Evolutionary conservation across 2,888 invertebrate species (phyloP).

Genomic region (Arrhopalites spinosus): DNA sequence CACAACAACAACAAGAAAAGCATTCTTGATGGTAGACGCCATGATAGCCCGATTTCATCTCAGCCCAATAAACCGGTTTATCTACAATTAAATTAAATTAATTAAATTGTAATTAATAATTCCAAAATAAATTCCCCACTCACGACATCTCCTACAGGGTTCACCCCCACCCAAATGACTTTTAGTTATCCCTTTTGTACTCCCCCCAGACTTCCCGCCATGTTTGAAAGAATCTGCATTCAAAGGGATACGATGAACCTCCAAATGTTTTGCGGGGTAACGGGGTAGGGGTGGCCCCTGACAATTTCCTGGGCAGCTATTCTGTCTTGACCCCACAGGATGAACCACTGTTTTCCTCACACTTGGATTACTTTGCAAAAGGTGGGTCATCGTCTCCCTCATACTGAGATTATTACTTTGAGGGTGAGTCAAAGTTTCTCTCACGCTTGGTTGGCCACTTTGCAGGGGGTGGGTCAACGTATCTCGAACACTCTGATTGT

Average conservation of each 20-base stretch:
- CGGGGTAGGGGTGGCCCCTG: not conserved
- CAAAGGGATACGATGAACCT: not conserved
- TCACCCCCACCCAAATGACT: conserved; percentile 33
- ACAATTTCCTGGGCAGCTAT: no score
- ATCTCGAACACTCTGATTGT: no score
- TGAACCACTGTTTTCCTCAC: not conserved
- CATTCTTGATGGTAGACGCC: conserved; percentile 49
- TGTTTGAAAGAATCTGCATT: not conserved
- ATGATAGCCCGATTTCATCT: conserved; percentile 42
- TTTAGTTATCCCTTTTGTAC: not conserved
- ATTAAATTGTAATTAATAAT: not conserved
- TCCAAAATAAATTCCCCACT: no score
- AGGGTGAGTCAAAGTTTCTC: no score
- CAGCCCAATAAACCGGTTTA: conserved; percentile 43
- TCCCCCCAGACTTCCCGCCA: no score
- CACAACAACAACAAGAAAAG: conserved; percentile 47
- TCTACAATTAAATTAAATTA: no score
- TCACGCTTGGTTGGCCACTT: no score
- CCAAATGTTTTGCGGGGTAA: not conserved
- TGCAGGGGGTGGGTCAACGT: no score
- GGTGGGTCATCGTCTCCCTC: no score
- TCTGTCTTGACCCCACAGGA: no score
- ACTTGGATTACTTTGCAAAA: no score
- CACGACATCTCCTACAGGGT: conserved; percentile 46
- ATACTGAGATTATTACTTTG: no score